phyloP scores from a whole-genome alignment of 2,113 vertebrate genomes.

The Conger conger region DNA sequence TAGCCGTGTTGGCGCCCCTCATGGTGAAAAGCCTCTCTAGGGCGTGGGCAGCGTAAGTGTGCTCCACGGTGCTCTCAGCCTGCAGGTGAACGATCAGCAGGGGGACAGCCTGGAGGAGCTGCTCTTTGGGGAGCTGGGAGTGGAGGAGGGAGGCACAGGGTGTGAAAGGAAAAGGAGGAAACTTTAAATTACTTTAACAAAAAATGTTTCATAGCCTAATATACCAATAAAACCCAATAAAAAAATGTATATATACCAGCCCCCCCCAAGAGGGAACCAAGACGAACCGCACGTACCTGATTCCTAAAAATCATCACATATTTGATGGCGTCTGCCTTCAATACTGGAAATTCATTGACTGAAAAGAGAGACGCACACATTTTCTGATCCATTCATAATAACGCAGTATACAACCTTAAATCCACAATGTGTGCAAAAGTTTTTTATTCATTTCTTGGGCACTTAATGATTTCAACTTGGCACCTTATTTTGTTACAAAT shows the following conservation, averaged over 20 bases:
- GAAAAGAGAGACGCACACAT: slow-evolving; percentile 41
- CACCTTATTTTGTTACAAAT: no score
- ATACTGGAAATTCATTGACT: slow-evolving; percentile 98
- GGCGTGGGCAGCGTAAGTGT: slow-evolving; percentile 93
- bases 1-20: slow-evolving; percentile 83
- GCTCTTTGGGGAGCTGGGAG: slow-evolving; percentile 92
- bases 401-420: no score
- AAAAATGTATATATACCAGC: no score
- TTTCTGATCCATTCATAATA: no score
- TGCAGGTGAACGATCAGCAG: slow-evolving; percentile 88
- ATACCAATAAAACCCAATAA: no score
- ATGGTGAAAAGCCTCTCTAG: slow-evolving; percentile 96
- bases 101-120: slow-evolving; percentile 86
- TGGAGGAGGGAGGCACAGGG: slow-evolving; percentile 27
- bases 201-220: no score
- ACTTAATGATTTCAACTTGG: no score
- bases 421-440: no score
- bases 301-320: slow-evolving; percentile 99
- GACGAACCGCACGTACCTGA: slow-evolving; percentile 73
- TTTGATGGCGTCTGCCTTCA: slow-evolving; percentile 97
- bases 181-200: no score
- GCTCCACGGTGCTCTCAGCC: slow-evolving; percentile 92
- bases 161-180: background rate
- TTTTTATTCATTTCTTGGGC: no score
- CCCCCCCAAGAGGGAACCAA: no score